Conservation (phyloP, 2,797 vertebrate genomes). For the Anguilla marmorata region DNA sequence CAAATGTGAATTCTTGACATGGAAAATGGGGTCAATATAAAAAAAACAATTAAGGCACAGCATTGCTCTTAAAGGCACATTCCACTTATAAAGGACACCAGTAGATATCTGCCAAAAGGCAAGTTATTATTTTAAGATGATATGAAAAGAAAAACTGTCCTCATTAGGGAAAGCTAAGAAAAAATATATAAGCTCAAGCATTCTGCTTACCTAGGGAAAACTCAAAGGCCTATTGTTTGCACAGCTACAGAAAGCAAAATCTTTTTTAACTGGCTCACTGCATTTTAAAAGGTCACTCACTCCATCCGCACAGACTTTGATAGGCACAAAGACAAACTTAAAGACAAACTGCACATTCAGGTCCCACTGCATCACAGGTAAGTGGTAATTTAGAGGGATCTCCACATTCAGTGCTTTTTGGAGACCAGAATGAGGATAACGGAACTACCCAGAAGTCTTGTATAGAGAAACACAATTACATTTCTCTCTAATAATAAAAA, state of each 20-base stretch:
- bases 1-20: not conserved
- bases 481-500: conserved; percentile 43
- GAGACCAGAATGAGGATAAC: not conserved
- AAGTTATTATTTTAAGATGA: not conserved
- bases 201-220: not conserved
- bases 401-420: conserved; percentile 1
- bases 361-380: not conserved
- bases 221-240: not conserved
- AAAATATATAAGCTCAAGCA: not conserved
- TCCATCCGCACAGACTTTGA: not conserved
- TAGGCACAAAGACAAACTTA: not conserved
- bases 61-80: not conserved
- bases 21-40: not conserved
- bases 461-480: not conserved
- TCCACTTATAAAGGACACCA: not conserved
- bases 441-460: not conserved
- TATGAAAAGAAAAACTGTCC: not conserved
- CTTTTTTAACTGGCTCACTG: not conserved
- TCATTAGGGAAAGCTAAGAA: not conserved
- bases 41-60: not conserved
- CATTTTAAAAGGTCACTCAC: not conserved
- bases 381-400: not conserved
- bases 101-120: not conserved
- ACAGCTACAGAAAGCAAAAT: not conserved
- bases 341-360: not conserved